Percentiles rank a stretch among this genome's conserved stretches.
These are phyloP conservation scores for Acinonyx jubatus DNA, from an alignment of 2,113 vertebrate genomes.

Conservation along the genomic window DNA sequence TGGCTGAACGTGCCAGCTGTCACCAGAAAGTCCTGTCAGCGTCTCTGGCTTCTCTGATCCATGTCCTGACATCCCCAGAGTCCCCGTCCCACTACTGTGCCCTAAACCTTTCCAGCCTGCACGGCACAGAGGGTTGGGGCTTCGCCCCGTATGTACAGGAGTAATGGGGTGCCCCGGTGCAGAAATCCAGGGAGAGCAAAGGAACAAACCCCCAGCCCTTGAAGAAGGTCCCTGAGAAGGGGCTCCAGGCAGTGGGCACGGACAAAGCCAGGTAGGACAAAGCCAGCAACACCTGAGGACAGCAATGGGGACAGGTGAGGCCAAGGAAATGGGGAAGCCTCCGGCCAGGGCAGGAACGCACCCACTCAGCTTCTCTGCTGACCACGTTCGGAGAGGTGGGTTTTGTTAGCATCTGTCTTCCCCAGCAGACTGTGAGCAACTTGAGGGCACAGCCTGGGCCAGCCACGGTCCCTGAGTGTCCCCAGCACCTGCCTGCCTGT, in stretches of 20 bases:
- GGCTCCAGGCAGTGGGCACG: background rate
- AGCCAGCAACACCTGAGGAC: background rate
- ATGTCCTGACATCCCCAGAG: fast-evolving
- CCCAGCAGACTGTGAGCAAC: background rate
- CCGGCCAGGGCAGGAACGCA: fast-evolving
- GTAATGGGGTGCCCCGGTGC: background rate
- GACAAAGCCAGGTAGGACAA: background rate
- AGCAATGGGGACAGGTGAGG: background rate
- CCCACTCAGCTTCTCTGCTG: background rate
- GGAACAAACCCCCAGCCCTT: background rate
- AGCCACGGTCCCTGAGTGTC: background rate
- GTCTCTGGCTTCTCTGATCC: background rate
- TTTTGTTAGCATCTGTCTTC: background rate
- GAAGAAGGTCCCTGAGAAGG: background rate
- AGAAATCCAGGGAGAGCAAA: background rate
- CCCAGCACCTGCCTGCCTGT: fast-evolving
- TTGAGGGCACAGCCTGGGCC: background rate
- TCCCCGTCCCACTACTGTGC: fast-evolving
- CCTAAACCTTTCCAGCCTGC: background rate
- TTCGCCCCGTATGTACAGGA: fast-evolving
- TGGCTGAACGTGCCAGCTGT: background rate
- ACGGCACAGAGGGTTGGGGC: background rate
- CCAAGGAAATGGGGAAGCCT: background rate
- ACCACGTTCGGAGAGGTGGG: background rate
- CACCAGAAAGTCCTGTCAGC: background rate